phyloP scores from a whole-genome alignment of 2,888 invertebrate species.

The Frankliniella fusca region DNA sequence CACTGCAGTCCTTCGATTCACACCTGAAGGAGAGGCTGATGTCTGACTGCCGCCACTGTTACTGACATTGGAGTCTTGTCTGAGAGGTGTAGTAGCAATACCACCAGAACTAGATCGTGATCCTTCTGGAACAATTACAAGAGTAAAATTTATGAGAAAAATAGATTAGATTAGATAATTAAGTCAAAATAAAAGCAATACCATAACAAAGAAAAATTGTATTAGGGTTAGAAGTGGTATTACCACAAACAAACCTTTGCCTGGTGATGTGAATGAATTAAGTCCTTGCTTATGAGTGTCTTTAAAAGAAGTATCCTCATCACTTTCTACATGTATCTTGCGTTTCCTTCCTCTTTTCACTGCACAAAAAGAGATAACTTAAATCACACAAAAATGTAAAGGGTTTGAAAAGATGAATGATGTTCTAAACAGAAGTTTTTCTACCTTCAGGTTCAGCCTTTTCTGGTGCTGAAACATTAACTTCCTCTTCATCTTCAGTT shows the following conservation, averaged over 20 bases:
- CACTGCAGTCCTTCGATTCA: slow-evolving; percentile 70
- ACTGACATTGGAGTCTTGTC: slow-evolving; percentile 45
- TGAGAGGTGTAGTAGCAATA: slow-evolving; percentile 42
- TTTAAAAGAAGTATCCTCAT: neutral
- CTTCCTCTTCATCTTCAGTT: slow-evolving; percentile 11
- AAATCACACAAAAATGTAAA: neutral
- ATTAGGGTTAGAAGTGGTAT: neutral
- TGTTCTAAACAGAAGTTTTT: neutral
- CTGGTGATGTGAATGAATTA: neutral
- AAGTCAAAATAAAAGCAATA: neutral
- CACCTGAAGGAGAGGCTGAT: slow-evolving; percentile 52
- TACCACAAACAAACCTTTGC: neutral
- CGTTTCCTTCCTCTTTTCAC: slow-evolving; percentile 12
- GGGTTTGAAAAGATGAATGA: neutral
- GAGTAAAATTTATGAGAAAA: no score
- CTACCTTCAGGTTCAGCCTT: neutral
- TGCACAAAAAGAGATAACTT: neutral
- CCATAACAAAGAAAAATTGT: neutral
- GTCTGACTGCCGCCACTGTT: slow-evolving; percentile 42
- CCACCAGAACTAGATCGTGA: slow-evolving; percentile 26
- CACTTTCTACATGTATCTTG: neutral
- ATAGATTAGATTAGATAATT: no score
- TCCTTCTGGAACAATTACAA: neutral
- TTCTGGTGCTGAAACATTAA: neutral
- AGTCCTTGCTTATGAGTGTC: neutral